Evolutionary conservation across 2,113 vertebrate species (phyloP), one percentile per base, ranked within the genome.

Genomic region (Hystrix cristata): DNA sequence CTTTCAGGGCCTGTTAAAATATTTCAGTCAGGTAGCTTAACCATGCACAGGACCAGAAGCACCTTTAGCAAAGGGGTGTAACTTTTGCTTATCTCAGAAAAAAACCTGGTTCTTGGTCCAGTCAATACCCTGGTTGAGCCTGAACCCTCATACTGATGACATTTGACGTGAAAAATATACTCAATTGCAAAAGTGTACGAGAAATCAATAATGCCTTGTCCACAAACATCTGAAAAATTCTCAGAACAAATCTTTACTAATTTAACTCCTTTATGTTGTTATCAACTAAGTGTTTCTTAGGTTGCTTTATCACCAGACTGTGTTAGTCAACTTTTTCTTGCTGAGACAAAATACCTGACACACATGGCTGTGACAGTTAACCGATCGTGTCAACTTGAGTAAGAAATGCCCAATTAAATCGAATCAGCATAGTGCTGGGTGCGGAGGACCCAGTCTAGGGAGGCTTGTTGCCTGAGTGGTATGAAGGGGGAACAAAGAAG

Each of bases 211-310:
- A 21, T 55, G 46, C 2, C 43, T 83, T 78, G 79, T 89, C 18
- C 53, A 78, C 18, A 94, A 78, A 83, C 0, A 60, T 29, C 10
- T 55, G 48, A 72, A 67, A 67, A 90, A 55, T 67, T 82, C 72
- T 80, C 23, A 87, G 48, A 80, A 59, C 2, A 90, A 31, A 19
- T 43, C 82, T 92, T 65, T 29, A 87, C 18, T 87, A 62, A 55
- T 81, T 81, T 72, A 82, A 78, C 23, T 62, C 3, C 25, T 95
- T 94, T 90, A 55, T 87, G 19, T 92, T 62, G n/a, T 83, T 79
- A 74, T 59, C 15, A 83, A 4, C 2, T 23, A 85, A 72, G 34
- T 83, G 4, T 65, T 88, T 91, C 59, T 34, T 79, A 34, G 23
- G 43, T 48, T 74, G 43, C 46, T 46, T 74, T 46, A 53, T 34